Evolutionary conservation across 35 echinoderm and acorn worm species (phyloP).

Genomic region (Nesometra sesokonis): DNA sequence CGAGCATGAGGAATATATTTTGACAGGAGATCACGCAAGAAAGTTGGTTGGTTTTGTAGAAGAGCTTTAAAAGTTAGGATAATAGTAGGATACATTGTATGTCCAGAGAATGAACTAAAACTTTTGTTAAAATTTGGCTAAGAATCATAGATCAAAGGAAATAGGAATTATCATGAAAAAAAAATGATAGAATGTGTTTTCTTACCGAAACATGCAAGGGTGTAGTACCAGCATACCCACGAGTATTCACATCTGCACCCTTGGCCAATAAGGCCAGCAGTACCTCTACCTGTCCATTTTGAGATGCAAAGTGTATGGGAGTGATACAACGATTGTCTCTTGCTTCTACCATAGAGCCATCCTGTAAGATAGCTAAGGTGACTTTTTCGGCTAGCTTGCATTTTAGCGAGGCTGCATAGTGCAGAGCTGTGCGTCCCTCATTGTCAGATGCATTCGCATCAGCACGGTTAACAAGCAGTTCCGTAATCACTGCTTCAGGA

Average conservation of each 20-base stretch:
- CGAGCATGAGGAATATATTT: too few species aligned
- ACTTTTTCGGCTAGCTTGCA: not conserved
- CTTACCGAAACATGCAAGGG: constrained; percentile 94
- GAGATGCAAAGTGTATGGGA: constrained; percentile 78
- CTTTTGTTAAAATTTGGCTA: too few species aligned
- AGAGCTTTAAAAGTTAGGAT: too few species aligned
- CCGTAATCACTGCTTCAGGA: constrained; percentile 40
- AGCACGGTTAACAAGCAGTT: constrained; percentile 49
- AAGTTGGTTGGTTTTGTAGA: too few species aligned
- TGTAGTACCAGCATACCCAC: constrained; percentile 77
- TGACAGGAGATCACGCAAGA: too few species aligned
- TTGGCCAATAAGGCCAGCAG: constrained; percentile 64
- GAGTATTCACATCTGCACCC: constrained; percentile 69
- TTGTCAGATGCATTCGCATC: constrained; percentile 38
- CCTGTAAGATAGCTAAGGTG: constrained; percentile 11
- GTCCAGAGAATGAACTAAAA: too few species aligned
- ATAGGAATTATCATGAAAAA: too few species aligned
- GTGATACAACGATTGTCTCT: constrained; percentile 41
- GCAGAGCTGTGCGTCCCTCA: constrained; percentile 55
- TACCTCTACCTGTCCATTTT: constrained; percentile 60
- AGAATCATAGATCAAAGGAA: too few species aligned
- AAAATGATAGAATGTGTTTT: not conserved
- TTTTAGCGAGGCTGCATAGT: constrained; percentile 42
- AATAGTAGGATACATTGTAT: too few species aligned
- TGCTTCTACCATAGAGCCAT: constrained; percentile 6